A percentile compares a stretch with the other conserved stretches of the same genome.
These are phyloP conservation scores for Apogon talboti DNA, from an alignment of 2,797 vertebrate genomes.

Conservation along the genomic window DNA sequence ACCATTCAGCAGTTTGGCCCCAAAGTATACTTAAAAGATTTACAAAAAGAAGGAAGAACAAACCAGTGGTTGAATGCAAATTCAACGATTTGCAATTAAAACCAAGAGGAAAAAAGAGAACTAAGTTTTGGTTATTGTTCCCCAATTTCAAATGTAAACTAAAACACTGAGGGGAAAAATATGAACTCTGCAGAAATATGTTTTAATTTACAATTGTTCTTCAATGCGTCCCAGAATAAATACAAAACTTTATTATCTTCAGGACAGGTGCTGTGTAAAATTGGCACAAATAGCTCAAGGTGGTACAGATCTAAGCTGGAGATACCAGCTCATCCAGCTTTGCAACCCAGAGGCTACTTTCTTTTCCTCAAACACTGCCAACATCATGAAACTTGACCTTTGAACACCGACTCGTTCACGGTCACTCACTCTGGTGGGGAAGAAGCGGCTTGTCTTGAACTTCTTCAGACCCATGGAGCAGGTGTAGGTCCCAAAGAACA, in stretches of 20 bases:
- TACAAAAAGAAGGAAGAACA: neutral
- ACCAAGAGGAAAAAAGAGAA: neutral
- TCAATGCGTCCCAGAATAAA: too few relatives aligned
- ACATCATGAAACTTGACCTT: constrained; percentile 10
- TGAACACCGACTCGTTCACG: neutral
- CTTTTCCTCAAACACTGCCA: neutral
- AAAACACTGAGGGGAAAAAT: too few relatives aligned
- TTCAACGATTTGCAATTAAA: neutral
- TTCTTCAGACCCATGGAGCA: constrained; percentile 97
- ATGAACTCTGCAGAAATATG: too few relatives aligned
- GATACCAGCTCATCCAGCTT: neutral
- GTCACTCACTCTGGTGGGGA: constrained; percentile 92
- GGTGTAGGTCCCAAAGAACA: constrained; percentile 96
- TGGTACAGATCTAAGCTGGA: neutral
- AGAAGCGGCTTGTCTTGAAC: constrained; percentile 97
- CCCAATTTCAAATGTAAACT: too few relatives aligned
- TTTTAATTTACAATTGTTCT: too few relatives aligned
- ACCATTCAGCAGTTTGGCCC: neutral
- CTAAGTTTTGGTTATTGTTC: neutral
- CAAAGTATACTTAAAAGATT: neutral
- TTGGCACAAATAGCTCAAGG: too few relatives aligned
- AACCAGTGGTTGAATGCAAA: neutral
- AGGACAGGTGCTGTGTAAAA: neutral
- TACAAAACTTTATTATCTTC: neutral
- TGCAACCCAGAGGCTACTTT: neutral